Conservation (phyloP, 2,888 invertebrate genomes). For the Laspeyria flexula region DNA sequence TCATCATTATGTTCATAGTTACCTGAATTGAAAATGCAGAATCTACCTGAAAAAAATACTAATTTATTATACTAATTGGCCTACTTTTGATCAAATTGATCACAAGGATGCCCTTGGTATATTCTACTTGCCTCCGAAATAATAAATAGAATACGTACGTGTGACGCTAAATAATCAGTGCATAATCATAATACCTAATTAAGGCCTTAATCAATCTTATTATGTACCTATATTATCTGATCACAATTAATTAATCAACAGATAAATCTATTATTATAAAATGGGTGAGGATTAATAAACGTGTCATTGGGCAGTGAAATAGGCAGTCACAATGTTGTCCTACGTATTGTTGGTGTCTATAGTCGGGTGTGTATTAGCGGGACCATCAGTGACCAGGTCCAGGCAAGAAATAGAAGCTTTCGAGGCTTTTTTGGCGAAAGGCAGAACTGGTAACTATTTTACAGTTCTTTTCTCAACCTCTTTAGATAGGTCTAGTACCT, state of each 20-base stretch:
- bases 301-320: background rate
- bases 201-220: background rate
- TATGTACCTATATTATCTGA: too few species aligned
- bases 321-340: slow-evolving; percentile 42
- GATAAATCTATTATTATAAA: slow-evolving; percentile 2
- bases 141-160: too few species aligned
- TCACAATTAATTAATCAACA: background rate
- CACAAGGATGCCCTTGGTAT: too few species aligned
- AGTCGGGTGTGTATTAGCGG: slow-evolving; percentile 45
- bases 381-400: slow-evolving; percentile 48
- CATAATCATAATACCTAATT: background rate
- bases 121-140: too few species aligned
- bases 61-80: too few species aligned
- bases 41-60: too few species aligned
- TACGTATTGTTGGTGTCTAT: slow-evolving; percentile 39
- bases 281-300: background rate
- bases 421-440: slow-evolving; percentile 52
- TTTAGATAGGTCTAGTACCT: too few species aligned
- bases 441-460: slow-evolving; percentile 45
- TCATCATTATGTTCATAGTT: too few species aligned
- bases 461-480: too few species aligned
- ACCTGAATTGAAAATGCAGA: too few species aligned
- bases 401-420: slow-evolving; percentile 57
- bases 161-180: background rate
- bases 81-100: too few species aligned